Percentiles rank a stretch among this genome's conserved stretches.
These are phyloP conservation scores for Psilopsiagon aurifrons DNA, from an alignment of 2,113 vertebrate species.

Conservation along the genomic window DNA sequence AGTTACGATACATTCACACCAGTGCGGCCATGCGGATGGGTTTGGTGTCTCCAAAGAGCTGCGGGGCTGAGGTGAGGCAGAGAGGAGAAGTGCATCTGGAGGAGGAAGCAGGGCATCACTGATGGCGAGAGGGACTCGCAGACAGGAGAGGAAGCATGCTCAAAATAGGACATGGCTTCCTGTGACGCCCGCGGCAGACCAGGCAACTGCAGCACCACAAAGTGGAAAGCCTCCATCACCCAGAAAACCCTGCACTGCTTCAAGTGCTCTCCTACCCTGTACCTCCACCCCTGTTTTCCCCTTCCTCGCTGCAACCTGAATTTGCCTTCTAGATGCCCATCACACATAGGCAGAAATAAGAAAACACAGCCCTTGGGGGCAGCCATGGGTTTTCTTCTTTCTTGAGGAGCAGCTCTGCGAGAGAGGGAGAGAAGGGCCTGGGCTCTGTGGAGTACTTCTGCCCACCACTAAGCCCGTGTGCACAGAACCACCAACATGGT, in stretches of 20 bases:
- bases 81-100: background rate
- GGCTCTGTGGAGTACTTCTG: background rate
- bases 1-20: background rate
- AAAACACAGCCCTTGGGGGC: background rate
- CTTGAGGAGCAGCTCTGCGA: background rate
- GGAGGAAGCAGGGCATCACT: constrained; percentile 10
- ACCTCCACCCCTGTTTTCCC: background rate
- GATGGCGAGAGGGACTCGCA: background rate
- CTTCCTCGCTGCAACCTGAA: background rate
- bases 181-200: background rate
- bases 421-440: background rate
- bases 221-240: constrained; percentile 33
- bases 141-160: background rate
- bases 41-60: background rate
- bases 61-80: accelerated
- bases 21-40: accelerated
- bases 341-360: background rate
- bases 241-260: constrained; percentile 27
- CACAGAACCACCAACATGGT: background rate
- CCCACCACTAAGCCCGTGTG: background rate
- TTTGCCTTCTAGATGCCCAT: background rate
- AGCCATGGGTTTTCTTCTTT: background rate
- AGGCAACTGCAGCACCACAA: constrained; percentile 17
- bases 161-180: constrained; percentile 47
- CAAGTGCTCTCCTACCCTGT: background rate